Conservation (phyloP, 2,113 vertebrate species). For the Collichthys lucidus region DNA sequence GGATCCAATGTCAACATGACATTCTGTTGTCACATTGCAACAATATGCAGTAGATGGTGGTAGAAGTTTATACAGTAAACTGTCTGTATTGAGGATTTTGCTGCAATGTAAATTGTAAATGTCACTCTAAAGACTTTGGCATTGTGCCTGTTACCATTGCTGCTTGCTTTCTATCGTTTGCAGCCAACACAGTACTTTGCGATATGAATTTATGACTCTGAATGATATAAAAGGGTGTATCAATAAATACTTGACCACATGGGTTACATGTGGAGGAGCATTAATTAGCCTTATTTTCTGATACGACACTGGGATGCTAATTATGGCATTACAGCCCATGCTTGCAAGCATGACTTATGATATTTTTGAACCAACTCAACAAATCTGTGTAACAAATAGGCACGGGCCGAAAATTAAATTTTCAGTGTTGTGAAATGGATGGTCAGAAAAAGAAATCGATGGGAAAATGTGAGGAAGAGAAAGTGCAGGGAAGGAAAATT, state of each 20-base stretch:
- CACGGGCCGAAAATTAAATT: conserved; percentile 52
- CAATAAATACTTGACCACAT: neutral
- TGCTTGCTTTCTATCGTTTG: neutral
- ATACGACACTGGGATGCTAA: neutral
- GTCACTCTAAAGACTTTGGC: neutral
- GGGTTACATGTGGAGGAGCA: neutral
- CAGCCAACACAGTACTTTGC: neutral
- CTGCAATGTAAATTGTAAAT: neutral
- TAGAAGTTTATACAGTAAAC: too few species aligned
- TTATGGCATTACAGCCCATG: neutral
- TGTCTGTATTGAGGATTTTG: neutral
- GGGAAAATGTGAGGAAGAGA: conserved; percentile 53
- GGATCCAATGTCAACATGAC: neutral
- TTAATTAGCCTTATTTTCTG: conserved; percentile 12
- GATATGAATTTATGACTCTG: neutral
- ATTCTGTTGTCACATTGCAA: neutral
- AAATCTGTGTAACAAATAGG: conserved; percentile 51
- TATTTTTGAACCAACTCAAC: conserved; percentile 38
- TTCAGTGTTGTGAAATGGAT: conserved; percentile 54
- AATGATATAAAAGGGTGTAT: neutral
- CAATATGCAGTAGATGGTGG: too few species aligned
- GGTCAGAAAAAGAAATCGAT: conserved; percentile 29
- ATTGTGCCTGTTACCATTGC: neutral
- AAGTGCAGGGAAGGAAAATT: conserved; percentile 81
- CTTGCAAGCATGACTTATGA: conserved; percentile 18